These are phyloP conservation scores for Poeciliopsis gracilis DNA, from an alignment of 2,797 vertebrate species.

Conservation along the genomic window DNA sequence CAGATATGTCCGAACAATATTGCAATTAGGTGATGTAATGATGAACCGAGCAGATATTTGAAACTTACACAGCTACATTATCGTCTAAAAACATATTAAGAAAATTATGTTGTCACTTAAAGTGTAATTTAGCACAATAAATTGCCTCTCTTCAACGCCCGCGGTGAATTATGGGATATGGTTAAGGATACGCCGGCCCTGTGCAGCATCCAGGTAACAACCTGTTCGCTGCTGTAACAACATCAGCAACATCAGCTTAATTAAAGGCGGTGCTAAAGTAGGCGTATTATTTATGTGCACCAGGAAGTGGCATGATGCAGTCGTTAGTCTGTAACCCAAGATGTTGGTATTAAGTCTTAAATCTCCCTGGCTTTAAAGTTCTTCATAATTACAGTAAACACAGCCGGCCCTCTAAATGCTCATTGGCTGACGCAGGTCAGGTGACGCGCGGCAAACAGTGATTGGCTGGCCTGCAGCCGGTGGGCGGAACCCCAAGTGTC, in stretches of 20 bases:
- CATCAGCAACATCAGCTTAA: background rate
- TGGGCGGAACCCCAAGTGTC: background rate
- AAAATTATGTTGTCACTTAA: too few relatives aligned
- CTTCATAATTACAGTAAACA: constrained; percentile 21
- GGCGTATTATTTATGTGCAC: background rate
- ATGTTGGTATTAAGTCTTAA: constrained; percentile 24
- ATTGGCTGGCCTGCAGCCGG: constrained; percentile 11
- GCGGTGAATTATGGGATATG: too few relatives aligned
- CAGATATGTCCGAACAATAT: too few relatives aligned
- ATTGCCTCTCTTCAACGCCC: too few relatives aligned
- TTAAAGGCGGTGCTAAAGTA: background rate
- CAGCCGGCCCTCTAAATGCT: constrained; percentile 3
- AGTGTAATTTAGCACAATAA: too few relatives aligned
- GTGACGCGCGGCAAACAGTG: constrained; percentile 7
- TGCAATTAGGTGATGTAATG: too few relatives aligned
- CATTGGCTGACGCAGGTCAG: constrained; percentile 17
- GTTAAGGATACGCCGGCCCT: background rate
- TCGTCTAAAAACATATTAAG: too few relatives aligned
- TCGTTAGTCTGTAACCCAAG: constrained; percentile 16
- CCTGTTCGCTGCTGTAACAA: background rate
- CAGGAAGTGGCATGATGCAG: background rate
- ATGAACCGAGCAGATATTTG: too few relatives aligned
- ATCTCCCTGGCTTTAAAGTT: constrained; percentile 5
- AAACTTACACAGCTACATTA: too few relatives aligned
- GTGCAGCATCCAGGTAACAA: background rate